These are phyloP conservation scores for Metalampra italica DNA, from an alignment of 2,888 invertebrate genomes.

Conservation along the genomic window DNA sequence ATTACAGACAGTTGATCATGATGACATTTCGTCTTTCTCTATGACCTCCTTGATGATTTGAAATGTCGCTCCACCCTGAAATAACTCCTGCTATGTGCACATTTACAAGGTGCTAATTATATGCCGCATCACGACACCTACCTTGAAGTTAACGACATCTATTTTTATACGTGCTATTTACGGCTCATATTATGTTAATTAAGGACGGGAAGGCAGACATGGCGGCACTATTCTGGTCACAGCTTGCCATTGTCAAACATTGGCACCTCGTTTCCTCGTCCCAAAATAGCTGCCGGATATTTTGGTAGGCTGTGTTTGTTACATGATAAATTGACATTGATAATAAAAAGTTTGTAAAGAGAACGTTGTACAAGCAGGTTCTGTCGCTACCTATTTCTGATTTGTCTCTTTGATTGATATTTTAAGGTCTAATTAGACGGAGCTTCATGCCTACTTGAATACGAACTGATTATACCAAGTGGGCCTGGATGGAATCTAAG, in stretches of 20 bases:
- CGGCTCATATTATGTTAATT: constrained; percentile 4
- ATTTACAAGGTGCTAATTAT: neutral
- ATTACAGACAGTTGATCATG: too few species aligned
- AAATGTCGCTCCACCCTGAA: neutral
- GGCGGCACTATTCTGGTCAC: constrained; percentile 9
- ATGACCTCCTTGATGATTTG: too few species aligned
- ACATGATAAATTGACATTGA: neutral
- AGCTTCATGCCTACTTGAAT: too few species aligned
- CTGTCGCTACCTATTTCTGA: too few species aligned
- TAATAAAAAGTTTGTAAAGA: neutral
- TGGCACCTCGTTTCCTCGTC: constrained; percentile 21
- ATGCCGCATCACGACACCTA: neutral
- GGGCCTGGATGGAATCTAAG: too few species aligned
- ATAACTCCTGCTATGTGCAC: neutral
- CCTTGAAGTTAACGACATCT: constrained; percentile 3
- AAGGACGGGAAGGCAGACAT: neutral
- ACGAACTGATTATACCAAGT: too few species aligned
- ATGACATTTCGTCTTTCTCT: too few species aligned
- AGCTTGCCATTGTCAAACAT: constrained; percentile 16
- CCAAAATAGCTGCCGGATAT: constrained; percentile 7
- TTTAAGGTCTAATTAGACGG: too few species aligned
- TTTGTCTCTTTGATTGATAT: too few species aligned
- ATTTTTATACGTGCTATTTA: constrained; percentile 8
- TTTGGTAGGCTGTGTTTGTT: neutral
- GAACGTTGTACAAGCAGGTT: neutral